phyloP scores from a whole-genome alignment of 2,888 invertebrate species.

The Schizotus pectinicornis region DNA sequence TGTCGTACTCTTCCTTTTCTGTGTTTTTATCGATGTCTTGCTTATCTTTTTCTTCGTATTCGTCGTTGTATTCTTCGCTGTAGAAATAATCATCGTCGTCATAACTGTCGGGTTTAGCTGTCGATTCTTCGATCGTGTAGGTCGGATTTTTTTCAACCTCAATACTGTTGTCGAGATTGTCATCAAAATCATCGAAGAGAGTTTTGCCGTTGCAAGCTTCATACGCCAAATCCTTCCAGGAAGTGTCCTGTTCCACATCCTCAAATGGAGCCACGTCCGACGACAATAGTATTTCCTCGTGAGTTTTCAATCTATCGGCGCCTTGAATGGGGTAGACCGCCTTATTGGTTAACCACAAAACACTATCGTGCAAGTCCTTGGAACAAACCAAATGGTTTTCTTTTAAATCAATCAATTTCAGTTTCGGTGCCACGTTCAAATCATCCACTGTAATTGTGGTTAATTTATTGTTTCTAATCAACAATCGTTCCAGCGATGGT shows the following conservation, averaged over 20 bases:
- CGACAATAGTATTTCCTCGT: constrained; percentile 30
- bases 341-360: constrained; percentile 67
- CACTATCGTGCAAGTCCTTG: constrained; percentile 69
- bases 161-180: constrained; percentile 22
- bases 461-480: constrained; percentile 66
- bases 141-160: constrained; percentile 14
- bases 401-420: constrained; percentile 67
- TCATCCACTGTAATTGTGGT: constrained; percentile 65
- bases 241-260: constrained; percentile 12
- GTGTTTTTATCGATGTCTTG: constrained; percentile 11
- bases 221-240: constrained; percentile 23
- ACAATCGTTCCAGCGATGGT: constrained; percentile 57
- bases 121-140: too few species aligned
- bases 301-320: constrained; percentile 32
- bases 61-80: constrained; percentile 50
- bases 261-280: constrained; percentile 16
- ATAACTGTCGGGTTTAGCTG: constrained; percentile 33
- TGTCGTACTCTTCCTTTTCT: constrained; percentile 5
- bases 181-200: constrained; percentile 12
- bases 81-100: constrained; percentile 57
- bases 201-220: constrained; percentile 3
- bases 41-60: constrained; percentile 31
- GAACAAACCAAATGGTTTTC: constrained; percentile 74
- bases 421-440: constrained; percentile 64
- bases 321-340: constrained; percentile 63